Conservation (phyloP, 2,888 invertebrate species). For the Pachliopta kotzebuea region DNA sequence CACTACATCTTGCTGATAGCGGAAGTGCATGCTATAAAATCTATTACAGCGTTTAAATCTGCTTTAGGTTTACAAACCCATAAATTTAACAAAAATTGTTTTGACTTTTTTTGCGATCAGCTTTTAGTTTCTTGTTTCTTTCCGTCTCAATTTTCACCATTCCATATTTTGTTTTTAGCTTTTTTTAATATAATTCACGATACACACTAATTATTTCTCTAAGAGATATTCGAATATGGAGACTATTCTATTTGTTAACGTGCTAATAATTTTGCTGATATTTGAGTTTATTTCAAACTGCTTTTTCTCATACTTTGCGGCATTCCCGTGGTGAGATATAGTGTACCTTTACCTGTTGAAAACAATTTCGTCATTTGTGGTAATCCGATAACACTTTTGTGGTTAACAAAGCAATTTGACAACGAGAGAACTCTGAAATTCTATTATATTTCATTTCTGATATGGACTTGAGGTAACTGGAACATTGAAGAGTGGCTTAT, state of each 20-base stretch:
- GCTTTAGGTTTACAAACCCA: too few species aligned
- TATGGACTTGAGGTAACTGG: background rate
- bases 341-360: background rate
- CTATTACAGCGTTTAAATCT: background rate
- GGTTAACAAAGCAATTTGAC: conserved; percentile 1
- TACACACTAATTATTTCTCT: too few species aligned
- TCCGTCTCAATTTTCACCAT: too few species aligned
- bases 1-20: conserved; percentile 6
- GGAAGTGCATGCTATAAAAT: conserved; percentile 5
- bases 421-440: background rate
- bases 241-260: background rate
- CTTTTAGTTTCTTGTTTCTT: too few species aligned
- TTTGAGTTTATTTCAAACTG: background rate
- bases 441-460: conserved; percentile 1
- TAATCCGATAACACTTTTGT: background rate
- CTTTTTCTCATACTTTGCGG: background rate
- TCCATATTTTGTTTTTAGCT: too few species aligned
- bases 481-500: background rate
- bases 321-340: background rate
- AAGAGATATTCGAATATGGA: too few species aligned
- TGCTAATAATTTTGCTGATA: background rate
- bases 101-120: too few species aligned
- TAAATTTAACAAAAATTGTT: too few species aligned
- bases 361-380: conserved; percentile 1
- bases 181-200: too few species aligned